Percentiles rank a stretch among this genome's conserved stretches.
These are phyloP conservation scores for Dendronephthya gigantea DNA, from an alignment of 64 coral and sea anemone genomes.

Conservation along the genomic window DNA sequence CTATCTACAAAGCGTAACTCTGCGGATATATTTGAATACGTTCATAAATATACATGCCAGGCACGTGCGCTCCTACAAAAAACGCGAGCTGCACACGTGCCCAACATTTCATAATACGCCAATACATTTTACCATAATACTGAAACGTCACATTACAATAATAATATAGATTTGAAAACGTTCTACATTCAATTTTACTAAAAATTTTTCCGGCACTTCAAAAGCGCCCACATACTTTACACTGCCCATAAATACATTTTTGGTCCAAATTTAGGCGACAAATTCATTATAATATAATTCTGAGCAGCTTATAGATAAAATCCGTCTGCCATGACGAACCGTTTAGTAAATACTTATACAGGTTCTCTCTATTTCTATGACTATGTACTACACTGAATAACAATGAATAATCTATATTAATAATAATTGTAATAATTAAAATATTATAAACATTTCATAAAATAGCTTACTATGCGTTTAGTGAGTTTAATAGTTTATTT, in stretches of 20 bases:
- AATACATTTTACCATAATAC: background rate
- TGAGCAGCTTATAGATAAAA: background rate
- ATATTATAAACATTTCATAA: constrained; percentile 6
- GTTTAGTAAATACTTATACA: background rate
- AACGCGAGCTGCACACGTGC: background rate
- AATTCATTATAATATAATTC: background rate
- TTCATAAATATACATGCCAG: background rate
- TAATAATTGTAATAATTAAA: constrained; percentile 7
- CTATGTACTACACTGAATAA: background rate
- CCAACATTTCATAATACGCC: background rate
- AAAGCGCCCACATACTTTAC: background rate
- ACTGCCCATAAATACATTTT: background rate
- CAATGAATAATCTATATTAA: background rate
- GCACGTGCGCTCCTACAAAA: background rate
- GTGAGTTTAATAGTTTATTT: no score
- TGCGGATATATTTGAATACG: background rate
- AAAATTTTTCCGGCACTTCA: background rate
- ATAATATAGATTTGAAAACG: background rate
- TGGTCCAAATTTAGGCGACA: background rate
- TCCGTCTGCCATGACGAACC: background rate
- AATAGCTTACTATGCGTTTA: background rate
- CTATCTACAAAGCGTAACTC: background rate
- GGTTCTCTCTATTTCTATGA: no score
- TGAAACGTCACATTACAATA: background rate
- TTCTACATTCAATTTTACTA: background rate